Evolutionary conservation across 2,888 invertebrate genomes (phyloP).

Genomic region (Brenthis daphne): DNA sequence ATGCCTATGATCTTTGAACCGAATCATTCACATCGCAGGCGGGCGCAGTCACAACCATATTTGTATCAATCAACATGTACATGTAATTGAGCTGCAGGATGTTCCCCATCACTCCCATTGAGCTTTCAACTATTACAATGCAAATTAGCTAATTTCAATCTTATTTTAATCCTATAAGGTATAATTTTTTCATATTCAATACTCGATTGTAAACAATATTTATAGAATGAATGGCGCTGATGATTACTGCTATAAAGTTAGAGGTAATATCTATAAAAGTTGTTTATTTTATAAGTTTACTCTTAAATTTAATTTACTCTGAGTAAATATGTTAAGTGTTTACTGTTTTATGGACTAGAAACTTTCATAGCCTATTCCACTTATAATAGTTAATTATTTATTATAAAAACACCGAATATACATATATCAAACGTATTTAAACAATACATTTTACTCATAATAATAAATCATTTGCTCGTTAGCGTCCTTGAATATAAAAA

Average conservation of each 20-base stretch:
- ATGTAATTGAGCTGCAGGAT: constrained; percentile 77
- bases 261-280: not conserved
- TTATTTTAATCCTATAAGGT: constrained; percentile 26
- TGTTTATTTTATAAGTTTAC: not conserved
- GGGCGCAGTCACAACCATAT: constrained; percentile 43
- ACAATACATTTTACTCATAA: too few relatives aligned
- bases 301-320: not conserved
- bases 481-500: too few relatives aligned
- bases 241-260: constrained; percentile 1
- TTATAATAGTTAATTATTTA: too few relatives aligned
- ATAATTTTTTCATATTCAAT: not conserved
- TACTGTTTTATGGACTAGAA: not conserved
- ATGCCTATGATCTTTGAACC: constrained; percentile 20
- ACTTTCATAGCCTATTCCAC: too few relatives aligned
- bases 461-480: too few relatives aligned
- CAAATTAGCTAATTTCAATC: constrained; percentile 31
- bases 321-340: not conserved
- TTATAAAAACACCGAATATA: too few relatives aligned
- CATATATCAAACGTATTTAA: too few relatives aligned
- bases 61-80: constrained; percentile 63
- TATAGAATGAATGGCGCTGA: too few relatives aligned
- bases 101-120: constrained; percentile 71
- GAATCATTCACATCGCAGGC: constrained; percentile 30
- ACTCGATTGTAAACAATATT: not conserved
- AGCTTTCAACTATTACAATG: constrained; percentile 38